Conservation (phyloP, 2,888 invertebrate genomes). For the Pseudeuparius sepicola region DNA sequence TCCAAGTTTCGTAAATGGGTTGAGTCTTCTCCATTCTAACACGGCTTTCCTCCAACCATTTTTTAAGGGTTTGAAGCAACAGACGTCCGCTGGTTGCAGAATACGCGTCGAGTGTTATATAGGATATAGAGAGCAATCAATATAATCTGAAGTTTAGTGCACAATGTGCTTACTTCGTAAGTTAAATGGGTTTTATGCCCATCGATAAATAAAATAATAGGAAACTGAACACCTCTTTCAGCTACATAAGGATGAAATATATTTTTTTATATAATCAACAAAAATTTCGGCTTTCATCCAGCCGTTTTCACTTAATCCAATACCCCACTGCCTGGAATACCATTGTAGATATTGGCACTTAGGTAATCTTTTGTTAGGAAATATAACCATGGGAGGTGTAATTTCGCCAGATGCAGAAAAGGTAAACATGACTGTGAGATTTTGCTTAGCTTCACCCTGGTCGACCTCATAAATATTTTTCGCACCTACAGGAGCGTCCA, state of each 20-base stretch:
- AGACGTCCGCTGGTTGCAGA: too few relatives aligned
- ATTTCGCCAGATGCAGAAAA: too few relatives aligned
- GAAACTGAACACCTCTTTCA: slow-evolving; percentile 2
- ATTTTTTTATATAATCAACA: slow-evolving; percentile 5
- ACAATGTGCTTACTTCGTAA: slow-evolving; percentile 2
- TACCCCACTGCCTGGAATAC: too few relatives aligned
- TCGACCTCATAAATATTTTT: slow-evolving; percentile 35
- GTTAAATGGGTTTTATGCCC: too few relatives aligned
- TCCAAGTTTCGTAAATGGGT: too few relatives aligned
- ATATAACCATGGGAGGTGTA: slow-evolving; percentile 5
- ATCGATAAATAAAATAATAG: too few relatives aligned
- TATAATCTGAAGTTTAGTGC: neutral
- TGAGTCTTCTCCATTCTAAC: too few relatives aligned
- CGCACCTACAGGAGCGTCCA: slow-evolving; percentile 21
- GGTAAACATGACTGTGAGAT: too few relatives aligned
- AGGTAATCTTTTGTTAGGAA: slow-evolving; percentile 4
- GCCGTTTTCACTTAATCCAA: slow-evolving; percentile 2
- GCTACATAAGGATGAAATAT: slow-evolving; percentile 5
- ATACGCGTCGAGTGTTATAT: slow-evolving; percentile 1
- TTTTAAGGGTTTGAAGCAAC: too few relatives aligned
- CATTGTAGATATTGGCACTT: too few relatives aligned
- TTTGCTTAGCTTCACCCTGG: too few relatives aligned
- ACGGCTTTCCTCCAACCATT: too few relatives aligned
- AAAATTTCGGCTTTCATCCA: neutral
- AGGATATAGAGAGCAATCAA: neutral